Evolutionary conservation across 2,113 vertebrate species (phyloP).

Genomic region (Ancistrus triradiatus): DNA sequence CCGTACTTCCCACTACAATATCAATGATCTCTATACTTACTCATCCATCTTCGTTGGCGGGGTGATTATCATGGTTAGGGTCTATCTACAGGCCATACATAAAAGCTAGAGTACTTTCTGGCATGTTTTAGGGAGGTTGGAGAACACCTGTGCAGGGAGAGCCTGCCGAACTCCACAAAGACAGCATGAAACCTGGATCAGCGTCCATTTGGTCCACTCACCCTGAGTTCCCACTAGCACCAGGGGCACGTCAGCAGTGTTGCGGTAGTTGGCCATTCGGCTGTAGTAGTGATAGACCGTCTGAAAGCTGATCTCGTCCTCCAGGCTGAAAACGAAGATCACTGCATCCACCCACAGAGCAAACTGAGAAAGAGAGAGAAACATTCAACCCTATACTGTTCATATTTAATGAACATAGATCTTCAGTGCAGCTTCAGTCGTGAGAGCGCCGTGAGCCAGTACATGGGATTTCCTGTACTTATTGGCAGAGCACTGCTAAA

Average conservation of each 20-base stretch:
- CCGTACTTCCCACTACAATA: too few relatives aligned
- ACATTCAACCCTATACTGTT: neutral
- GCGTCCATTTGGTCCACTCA: too few relatives aligned
- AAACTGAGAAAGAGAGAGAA: constrained; percentile 70
- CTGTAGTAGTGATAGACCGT: constrained; percentile 97
- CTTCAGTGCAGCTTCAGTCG: neutral
- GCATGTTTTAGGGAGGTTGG: too few relatives aligned
- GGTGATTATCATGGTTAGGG: too few relatives aligned
- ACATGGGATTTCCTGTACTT: constrained; percentile 17
- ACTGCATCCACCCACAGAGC: constrained; percentile 97
- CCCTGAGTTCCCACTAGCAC: constrained; percentile 97
- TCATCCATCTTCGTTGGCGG: too few relatives aligned
- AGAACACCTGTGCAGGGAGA: too few relatives aligned
- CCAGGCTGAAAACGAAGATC: constrained; percentile 96
- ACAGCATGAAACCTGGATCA: too few relatives aligned
- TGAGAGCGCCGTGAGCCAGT: neutral
- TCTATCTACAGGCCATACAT: too few relatives aligned
- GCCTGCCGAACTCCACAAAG: too few relatives aligned
- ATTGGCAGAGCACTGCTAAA: neutral
- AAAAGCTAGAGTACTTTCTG: too few relatives aligned
- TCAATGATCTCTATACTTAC: too few relatives aligned
- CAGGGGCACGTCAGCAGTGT: constrained; percentile 85
- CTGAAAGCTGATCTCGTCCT: constrained; percentile 97
- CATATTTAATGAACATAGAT: neutral
- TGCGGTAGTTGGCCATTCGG: constrained; percentile 88